These are phyloP conservation scores for Rhynchotus rufescens DNA, from an alignment of 2,797 vertebrate genomes.

Conservation along the genomic window DNA sequence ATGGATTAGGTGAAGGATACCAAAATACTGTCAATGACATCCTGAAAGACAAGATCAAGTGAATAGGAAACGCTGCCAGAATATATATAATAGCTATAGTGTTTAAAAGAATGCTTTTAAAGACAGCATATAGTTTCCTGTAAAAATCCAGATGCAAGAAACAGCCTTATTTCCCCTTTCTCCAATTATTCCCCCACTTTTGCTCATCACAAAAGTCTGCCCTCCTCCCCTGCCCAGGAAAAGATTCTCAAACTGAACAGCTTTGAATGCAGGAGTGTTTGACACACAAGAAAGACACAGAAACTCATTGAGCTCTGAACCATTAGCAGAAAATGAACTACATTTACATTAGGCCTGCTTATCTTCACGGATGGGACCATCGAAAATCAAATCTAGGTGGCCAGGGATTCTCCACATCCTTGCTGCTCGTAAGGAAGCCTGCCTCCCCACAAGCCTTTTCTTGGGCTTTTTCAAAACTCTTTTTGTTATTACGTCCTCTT, in stretches of 20 bases:
- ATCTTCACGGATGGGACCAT: background rate
- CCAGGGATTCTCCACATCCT: background rate
- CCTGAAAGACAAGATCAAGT: background rate
- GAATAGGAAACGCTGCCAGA: background rate
- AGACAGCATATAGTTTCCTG: background rate
- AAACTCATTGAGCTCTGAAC: background rate
- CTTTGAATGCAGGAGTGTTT: background rate
- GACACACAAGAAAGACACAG: background rate
- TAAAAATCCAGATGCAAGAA: background rate
- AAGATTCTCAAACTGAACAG: background rate
- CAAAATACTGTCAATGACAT: background rate
- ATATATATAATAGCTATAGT: background rate
- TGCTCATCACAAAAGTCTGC: fast-evolving
- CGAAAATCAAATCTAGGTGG: background rate
- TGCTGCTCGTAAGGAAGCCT: background rate
- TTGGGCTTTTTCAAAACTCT: fast-evolving
- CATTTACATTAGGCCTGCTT: background rate
- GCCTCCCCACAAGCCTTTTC: background rate
- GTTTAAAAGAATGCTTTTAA: background rate
- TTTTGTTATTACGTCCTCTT: background rate
- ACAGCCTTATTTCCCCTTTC: background rate
- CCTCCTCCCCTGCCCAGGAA: background rate
- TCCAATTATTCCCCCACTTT: background rate
- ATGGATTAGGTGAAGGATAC: background rate
- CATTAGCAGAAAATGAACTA: background rate